Conservation (phyloP, 2,113 vertebrate genomes). For the Arothron firmamentum region DNA sequence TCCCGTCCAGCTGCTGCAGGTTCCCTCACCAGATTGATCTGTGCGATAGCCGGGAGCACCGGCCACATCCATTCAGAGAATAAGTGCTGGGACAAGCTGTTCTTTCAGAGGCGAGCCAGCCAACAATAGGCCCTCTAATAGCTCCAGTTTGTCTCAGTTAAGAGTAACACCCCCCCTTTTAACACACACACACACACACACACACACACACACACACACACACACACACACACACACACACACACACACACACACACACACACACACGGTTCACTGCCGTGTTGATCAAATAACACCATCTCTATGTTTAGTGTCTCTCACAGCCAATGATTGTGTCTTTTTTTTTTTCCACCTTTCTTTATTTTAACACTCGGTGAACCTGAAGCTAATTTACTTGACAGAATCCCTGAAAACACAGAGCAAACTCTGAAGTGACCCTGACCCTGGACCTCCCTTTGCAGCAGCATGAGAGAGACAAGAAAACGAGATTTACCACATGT, state of each 20-base stretch:
- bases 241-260: constrained; percentile 2
- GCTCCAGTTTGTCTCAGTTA: constrained; percentile 72
- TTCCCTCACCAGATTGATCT: constrained; percentile 61
- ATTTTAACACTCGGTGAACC: constrained; percentile 1
- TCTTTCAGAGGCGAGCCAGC: constrained; percentile 61
- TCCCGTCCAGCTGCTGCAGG: constrained; percentile 22
- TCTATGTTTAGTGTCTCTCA: constrained; percentile 12
- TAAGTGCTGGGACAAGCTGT: constrained; percentile 71
- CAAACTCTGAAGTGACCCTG: not conserved
- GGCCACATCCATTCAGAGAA: constrained; percentile 65
- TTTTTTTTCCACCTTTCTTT: constrained; percentile 26
- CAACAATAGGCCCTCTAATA: constrained; percentile 69
- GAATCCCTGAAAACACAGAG: not conserved
- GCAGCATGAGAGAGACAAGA: too few species aligned
- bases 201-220: not conserved
- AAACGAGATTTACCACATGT: too few species aligned
- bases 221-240: too few species aligned
- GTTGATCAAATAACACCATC: constrained; percentile 39
- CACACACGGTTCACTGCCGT: constrained; percentile 14
- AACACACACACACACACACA: constrained; percentile 7
- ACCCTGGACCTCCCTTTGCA: constrained; percentile 11
- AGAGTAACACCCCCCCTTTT: constrained; percentile 37
- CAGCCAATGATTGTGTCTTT: constrained; percentile 13
- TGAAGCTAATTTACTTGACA: not conserved
- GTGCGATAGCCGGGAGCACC: constrained; percentile 57